Percentiles rank a stretch among this genome's conserved stretches.
Conservation (phyloP, 2,113 vertebrate species). For the Elgaria multicarinata region DNA sequence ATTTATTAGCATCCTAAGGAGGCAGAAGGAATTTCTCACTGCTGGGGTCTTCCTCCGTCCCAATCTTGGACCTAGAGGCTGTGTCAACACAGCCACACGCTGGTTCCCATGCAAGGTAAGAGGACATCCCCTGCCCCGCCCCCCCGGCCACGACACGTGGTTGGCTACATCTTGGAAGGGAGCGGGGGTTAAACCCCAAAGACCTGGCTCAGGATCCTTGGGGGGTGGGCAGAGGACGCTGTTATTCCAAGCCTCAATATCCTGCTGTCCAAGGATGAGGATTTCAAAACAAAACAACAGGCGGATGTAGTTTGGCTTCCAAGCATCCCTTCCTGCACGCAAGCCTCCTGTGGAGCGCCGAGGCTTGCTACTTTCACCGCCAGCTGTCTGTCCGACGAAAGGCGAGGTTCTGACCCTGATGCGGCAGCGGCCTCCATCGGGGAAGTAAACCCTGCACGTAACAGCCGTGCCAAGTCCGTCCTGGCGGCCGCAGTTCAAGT, state of each 20-base stretch:
- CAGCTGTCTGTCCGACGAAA: neutral
- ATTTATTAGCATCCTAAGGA: constrained; percentile 8
- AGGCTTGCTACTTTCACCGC: neutral
- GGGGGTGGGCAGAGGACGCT: neutral
- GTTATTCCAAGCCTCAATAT: neutral
- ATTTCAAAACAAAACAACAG: too few species aligned
- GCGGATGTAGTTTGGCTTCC: neutral
- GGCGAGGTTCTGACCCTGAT: neutral
- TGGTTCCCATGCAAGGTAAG: neutral
- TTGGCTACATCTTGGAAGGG: neutral
- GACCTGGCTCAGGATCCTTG: neutral
- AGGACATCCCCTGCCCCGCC: neutral
- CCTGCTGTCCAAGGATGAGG: neutral
- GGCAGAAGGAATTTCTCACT: neutral
- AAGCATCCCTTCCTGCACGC: neutral
- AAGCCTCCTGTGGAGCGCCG: neutral
- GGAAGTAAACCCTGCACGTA: neutral
- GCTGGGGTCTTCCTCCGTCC: neutral
- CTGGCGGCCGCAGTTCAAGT: neutral
- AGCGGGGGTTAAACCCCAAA: too few species aligned
- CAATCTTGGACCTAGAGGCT: neutral
- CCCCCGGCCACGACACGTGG: neutral
- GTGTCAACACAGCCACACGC: neutral
- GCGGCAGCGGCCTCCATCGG: too few species aligned
- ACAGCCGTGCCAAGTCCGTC: neutral